Evolutionary conservation across 1,140 invertebrate species (phyloP).

Genomic region (Trinorchestia longiramus): DNA sequence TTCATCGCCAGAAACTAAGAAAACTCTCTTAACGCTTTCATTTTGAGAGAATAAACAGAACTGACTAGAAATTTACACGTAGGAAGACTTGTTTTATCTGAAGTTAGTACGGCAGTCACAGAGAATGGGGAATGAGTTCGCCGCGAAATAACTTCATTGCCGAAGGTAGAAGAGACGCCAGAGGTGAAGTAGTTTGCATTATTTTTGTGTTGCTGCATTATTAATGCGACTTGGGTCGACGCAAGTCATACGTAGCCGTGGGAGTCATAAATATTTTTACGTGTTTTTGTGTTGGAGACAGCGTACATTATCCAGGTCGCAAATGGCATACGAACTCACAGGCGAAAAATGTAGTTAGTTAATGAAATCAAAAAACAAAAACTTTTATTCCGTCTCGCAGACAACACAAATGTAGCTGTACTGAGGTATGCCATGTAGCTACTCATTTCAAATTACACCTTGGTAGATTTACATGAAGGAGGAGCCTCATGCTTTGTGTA

Average conservation of each 20-base stretch:
- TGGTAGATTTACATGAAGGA: background rate
- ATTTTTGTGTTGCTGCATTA: background rate
- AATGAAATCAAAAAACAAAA: background rate
- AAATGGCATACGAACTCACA: background rate
- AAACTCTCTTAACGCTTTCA: background rate
- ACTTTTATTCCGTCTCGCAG: background rate
- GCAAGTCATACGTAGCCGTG: background rate
- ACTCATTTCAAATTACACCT: background rate
- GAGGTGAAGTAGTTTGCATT: background rate
- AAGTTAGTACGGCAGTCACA: background rate
- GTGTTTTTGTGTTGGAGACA: background rate
- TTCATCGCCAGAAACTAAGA: background rate
- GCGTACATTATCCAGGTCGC: background rate
- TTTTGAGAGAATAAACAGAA: background rate
- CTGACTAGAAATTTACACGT: background rate
- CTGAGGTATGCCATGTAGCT: background rate
- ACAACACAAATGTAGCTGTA: background rate
- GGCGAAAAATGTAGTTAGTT: background rate
- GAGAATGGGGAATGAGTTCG: background rate
- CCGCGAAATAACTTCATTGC: background rate
- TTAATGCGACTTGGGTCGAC: background rate
- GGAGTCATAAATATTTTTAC: background rate
- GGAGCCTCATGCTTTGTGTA: background rate
- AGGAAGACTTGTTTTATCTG: background rate
- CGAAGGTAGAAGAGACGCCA: background rate